Evolutionary conservation across 2,888 invertebrate genomes (phyloP).

Genomic region (Spodoptera exigua): DNA sequence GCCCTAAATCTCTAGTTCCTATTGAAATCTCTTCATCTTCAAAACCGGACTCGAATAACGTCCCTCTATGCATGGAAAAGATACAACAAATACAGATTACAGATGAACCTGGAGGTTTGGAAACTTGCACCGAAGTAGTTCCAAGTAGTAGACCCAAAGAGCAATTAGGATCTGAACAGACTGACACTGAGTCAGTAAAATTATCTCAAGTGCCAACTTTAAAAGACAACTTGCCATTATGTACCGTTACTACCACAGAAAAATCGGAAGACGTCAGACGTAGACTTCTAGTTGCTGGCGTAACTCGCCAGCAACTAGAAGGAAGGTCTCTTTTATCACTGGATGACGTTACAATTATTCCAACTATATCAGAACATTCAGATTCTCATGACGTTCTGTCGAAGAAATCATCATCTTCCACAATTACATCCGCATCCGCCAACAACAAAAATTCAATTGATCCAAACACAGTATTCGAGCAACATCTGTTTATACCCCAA

Average conservation of each 20-base stretch:
- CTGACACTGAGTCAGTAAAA: too few relatives aligned
- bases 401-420: slow-evolving; percentile 25
- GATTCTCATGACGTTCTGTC: slow-evolving; percentile 21
- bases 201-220: too few relatives aligned
- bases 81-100: slow-evolving; percentile 19
- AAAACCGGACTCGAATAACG: too few relatives aligned
- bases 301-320: slow-evolving; percentile 13
- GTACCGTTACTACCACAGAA: too few relatives aligned
- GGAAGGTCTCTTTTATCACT: slow-evolving; percentile 14
- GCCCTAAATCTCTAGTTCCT: too few relatives aligned
- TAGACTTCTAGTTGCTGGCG: slow-evolving; percentile 5
- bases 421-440: slow-evolving; percentile 29
- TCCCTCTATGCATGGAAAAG: too few relatives aligned
- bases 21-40: too few relatives aligned
- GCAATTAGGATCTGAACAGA: slow-evolving; percentile 10
- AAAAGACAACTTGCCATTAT: too few relatives aligned
- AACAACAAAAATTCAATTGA: slow-evolving; percentile 29
- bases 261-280: slow-evolving; percentile 11
- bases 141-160: slow-evolving; percentile 13
- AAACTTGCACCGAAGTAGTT: slow-evolving; percentile 16
- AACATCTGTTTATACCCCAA: slow-evolving; percentile 33
- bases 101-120: slow-evolving; percentile 21
- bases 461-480: slow-evolving; percentile 28
- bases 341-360: slow-evolving; percentile 23
- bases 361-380: slow-evolving; percentile 25